Evolutionary conservation across 2,888 invertebrate species (phyloP).

Genomic region (Pristionchus arcanus): DNA sequence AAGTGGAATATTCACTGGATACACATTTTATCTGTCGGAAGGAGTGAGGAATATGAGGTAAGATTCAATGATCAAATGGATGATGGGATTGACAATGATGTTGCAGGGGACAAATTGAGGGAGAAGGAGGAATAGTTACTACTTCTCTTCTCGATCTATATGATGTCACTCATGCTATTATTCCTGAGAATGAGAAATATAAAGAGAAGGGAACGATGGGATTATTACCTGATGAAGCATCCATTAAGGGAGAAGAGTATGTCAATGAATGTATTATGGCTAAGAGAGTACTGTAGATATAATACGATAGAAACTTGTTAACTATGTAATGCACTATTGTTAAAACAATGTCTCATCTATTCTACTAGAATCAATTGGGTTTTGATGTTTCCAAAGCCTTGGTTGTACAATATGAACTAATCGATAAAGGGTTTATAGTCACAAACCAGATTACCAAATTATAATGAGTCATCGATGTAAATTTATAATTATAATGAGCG

Average conservation of each 20-base stretch:
- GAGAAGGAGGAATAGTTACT: slow-evolving; percentile 42
- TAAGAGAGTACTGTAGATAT: background rate
- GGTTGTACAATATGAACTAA: background rate
- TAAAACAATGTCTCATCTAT: too few species aligned
- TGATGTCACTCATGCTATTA: slow-evolving; percentile 54
- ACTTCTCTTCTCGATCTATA: slow-evolving; percentile 6
- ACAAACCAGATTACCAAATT: background rate
- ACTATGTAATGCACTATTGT: background rate
- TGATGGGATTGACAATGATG: background rate
- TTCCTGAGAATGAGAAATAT: background rate
- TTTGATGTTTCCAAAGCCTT: background rate
- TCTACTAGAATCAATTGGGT: background rate
- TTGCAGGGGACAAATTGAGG: background rate
- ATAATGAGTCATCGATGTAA: background rate
- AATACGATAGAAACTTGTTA: background rate
- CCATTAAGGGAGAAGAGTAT: background rate
- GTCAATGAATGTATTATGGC: background rate
- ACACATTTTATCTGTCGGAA: background rate
- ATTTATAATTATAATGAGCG: too few species aligned
- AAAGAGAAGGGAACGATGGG: background rate
- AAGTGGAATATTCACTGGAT: slow-evolving; percentile 11
- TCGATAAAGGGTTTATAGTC: background rate
- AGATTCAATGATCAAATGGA: background rate
- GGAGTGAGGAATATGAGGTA: background rate
- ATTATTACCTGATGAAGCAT: background rate